phyloP scores from a whole-genome alignment of 2,113 vertebrate species.

The Montifringilla adamsi region DNA sequence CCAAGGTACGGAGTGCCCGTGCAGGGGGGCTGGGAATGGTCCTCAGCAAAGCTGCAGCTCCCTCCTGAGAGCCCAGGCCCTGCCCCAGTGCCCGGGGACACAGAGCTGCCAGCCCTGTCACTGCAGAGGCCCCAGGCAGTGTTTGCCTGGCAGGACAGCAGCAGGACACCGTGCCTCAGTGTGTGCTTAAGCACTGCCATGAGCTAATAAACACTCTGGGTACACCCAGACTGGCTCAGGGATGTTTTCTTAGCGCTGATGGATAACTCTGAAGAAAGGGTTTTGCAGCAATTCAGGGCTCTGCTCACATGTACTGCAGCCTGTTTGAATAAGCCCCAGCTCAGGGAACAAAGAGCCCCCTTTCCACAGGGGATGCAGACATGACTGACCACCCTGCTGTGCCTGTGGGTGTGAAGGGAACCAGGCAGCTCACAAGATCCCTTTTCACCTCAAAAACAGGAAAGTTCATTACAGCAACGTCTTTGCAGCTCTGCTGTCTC shows the following conservation, averaged over 20 bases:
- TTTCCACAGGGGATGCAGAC: not conserved
- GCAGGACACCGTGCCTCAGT: not conserved
- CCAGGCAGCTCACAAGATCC: not conserved
- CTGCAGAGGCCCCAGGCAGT: not conserved
- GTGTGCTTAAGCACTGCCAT: constrained; percentile 24
- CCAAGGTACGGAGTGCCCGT: constrained; percentile 81
- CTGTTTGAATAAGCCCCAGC: constrained; percentile 6
- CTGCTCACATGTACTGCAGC: not conserved
- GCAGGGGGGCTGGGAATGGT: not conserved
- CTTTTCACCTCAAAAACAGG: not conserved
- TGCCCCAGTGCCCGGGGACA: not conserved
- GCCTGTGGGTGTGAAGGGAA: not conserved
- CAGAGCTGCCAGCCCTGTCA: not conserved
- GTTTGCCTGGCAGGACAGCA: constrained; percentile 1
- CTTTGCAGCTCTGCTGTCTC: not conserved
- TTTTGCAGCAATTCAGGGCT: not conserved
- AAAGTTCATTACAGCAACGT: not conserved
- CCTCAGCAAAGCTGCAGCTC: not conserved
- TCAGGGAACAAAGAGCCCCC: constrained; percentile 28
- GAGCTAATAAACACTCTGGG: constrained; percentile 2
- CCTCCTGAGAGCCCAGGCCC: accelerated
- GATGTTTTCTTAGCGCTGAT: constrained; percentile 49
- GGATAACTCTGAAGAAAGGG: constrained; percentile 10
- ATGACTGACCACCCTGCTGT: not conserved
- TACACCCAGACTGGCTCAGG: not conserved